These are phyloP conservation scores for Sphaerophoria taeniata DNA, from an alignment of 2,888 invertebrate species.

Conservation along the genomic window DNA sequence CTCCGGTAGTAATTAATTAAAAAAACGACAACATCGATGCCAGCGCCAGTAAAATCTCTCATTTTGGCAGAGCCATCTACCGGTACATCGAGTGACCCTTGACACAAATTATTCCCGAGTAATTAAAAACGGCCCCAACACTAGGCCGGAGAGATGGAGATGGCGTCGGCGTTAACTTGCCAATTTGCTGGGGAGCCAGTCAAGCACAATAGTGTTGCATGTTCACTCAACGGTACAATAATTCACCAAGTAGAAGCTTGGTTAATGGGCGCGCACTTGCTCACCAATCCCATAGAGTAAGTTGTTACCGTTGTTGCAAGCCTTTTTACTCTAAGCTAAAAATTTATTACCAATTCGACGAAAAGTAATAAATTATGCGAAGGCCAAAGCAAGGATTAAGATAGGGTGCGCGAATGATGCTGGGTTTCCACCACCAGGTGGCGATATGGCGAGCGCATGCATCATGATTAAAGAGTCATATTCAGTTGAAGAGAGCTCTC, in stretches of 20 bases:
- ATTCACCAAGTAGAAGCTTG: constrained; percentile 18
- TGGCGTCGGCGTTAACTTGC: constrained; percentile 53
- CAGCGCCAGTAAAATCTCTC: constrained; percentile 16
- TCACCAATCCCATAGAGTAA: constrained; percentile 35
- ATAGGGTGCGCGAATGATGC: constrained; percentile 15
- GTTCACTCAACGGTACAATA: constrained; percentile 4
- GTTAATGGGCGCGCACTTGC: constrained; percentile 14
- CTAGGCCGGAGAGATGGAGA: constrained; percentile 20
- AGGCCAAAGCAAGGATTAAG: constrained; percentile 62
- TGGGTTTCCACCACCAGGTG: constrained; percentile 36
- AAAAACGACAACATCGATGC: neutral
- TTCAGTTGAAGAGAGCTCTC: constrained; percentile 31
- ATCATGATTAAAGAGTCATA: constrained; percentile 68
- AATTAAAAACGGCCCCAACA: constrained; percentile 64
- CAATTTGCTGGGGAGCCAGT: constrained; percentile 56
- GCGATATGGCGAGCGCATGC: constrained; percentile 40
- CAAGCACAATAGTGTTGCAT: neutral
- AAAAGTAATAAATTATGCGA: constrained; percentile 72
- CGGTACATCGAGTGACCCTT: constrained; percentile 61
- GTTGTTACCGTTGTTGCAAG: constrained; percentile 73
- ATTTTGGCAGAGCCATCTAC: constrained; percentile 43
- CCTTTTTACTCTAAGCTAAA: constrained; percentile 43
- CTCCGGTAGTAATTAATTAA: constrained; percentile 63
- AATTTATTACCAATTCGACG: constrained; percentile 73
- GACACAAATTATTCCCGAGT: constrained; percentile 71